A percentile compares a stretch with the other conserved stretches of the same genome.
Conservation (phyloP, 2,888 invertebrate species). For the Tachina lurida region DNA sequence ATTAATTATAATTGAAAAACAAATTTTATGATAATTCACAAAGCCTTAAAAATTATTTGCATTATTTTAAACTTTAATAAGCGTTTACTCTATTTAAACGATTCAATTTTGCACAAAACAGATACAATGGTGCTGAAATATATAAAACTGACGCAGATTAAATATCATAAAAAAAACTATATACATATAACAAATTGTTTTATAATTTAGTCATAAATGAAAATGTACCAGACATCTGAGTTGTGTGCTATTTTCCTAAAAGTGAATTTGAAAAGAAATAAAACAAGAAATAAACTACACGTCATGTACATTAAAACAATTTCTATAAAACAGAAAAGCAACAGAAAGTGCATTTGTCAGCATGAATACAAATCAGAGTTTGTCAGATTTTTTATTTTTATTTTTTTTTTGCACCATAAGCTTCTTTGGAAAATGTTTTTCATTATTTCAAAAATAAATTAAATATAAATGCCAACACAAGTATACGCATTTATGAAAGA, state of each 20-base stretch:
- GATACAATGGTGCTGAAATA: no score
- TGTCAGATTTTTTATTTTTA: not conserved
- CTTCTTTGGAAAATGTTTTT: not conserved
- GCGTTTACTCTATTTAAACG: no score
- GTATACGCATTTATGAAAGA: not conserved
- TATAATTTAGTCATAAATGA: conserved; percentile 35
- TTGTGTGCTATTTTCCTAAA: conserved; percentile 12
- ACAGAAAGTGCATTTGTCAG: conserved; percentile 52
- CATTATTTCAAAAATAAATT: not conserved
- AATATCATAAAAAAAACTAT: not conserved
- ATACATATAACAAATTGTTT: conserved; percentile 36
- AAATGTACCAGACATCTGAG: conserved; percentile 27
- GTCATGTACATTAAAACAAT: conserved; percentile 14
- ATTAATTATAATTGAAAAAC: no score
- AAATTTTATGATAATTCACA: no score
- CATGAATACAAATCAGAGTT: conserved; percentile 35
- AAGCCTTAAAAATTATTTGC: no score
- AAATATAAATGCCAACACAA: not conserved
- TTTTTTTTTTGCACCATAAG: conserved; percentile 1
- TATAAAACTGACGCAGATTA: not conserved
- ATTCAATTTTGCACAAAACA: no score
- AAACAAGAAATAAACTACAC: not conserved
- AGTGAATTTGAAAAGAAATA: conserved; percentile 3
- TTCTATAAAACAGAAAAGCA: conserved; percentile 1
- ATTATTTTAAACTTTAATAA: no score